Evolutionary conservation across 2,888 invertebrate genomes (phyloP), one percentile per base, ranked within the genome.

Genomic region (Eurytoma adleriae): DNA sequence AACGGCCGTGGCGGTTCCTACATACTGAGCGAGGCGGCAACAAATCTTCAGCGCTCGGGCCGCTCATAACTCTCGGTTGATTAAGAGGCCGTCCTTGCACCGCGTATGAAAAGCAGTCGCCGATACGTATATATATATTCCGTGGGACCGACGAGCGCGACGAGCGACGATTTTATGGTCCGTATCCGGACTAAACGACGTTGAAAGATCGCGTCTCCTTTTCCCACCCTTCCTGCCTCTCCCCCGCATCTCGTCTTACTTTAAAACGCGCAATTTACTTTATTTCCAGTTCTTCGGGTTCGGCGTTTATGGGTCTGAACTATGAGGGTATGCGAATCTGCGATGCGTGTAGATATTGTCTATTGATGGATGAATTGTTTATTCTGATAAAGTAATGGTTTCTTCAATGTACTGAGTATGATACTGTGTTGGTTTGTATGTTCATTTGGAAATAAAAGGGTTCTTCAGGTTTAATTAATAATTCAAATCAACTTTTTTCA

Each of bases 101-200:
- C 48, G 16, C 40, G 16, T 14, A 50, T 30, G 73, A 73, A 73
- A 66, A 67, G 64, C 66, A 57, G 20, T 18, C 48, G 40, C 40
- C 50, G n/a, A 68, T 20, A 18, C 62, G 52, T 52, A 24, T 64
- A 57, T 64, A 57, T 10, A 61, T n/a, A 30, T 64, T 57, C 48
- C 48, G 40, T 24, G 7, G 13, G 66, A n/a, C 13, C 20, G 16
- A 24, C 24, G 24, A 24, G 24, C 24, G 1, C 67, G 69, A 27
- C 27, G 40, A 78, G 82, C 84, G 82, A 85, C 85, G 84, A 27
- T 82, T 87, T 87, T 86, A 88, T 85, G 84, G 85, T 75, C 84
- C 83, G 82, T 86, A 84, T 84, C 81, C 81, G 81, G 79, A 82
- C 82, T 85, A 85, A 88, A 85, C 85, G 86, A 85, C 84, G 85